Percentiles rank a stretch among this genome's conserved stretches.
Evolutionary conservation across 2,888 invertebrate genomes (phyloP).

Genomic region (Trichacis sp.): DNA sequence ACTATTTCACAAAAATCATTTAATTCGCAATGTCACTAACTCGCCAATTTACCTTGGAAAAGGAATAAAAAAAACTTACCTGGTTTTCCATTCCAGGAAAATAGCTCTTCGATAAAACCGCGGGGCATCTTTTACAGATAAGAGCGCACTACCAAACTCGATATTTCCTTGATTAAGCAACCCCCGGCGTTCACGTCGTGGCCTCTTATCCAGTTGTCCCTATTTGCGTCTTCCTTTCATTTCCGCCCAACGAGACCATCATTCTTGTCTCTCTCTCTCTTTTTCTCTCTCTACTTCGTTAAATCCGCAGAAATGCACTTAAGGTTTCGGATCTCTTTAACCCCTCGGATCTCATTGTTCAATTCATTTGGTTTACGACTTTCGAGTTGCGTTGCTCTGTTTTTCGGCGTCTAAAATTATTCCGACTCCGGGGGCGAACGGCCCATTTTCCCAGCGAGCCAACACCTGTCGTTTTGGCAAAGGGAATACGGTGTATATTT

Average conservation of each 20-base stretch:
- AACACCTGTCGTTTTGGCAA: background rate
- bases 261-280: constrained; percentile 12
- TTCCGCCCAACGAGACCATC: constrained; percentile 43
- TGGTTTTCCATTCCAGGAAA: background rate
- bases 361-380: constrained; percentile 8
- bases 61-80: too few species aligned
- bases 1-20: too few species aligned
- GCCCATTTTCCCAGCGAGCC: background rate
- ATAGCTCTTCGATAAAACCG: too few species aligned
- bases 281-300: background rate
- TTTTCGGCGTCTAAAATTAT: constrained; percentile 6
- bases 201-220: constrained; percentile 30
- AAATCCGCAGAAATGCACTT: background rate
- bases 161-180: constrained; percentile 64
- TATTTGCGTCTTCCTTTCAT: constrained; percentile 47
- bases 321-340: background rate
- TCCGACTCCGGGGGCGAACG: constrained; percentile 24
- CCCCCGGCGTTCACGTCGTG: constrained; percentile 52
- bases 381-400: too few species aligned
- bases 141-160: constrained; percentile 50
- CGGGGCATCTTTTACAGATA: constrained; percentile 1
- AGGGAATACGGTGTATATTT: background rate
- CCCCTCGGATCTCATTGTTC: background rate
- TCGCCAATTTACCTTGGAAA: too few species aligned
- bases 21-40: too few species aligned